These are phyloP conservation scores for Eumaeus atala DNA, from an alignment of 1,140 invertebrate genomes.

Conservation along the genomic window DNA sequence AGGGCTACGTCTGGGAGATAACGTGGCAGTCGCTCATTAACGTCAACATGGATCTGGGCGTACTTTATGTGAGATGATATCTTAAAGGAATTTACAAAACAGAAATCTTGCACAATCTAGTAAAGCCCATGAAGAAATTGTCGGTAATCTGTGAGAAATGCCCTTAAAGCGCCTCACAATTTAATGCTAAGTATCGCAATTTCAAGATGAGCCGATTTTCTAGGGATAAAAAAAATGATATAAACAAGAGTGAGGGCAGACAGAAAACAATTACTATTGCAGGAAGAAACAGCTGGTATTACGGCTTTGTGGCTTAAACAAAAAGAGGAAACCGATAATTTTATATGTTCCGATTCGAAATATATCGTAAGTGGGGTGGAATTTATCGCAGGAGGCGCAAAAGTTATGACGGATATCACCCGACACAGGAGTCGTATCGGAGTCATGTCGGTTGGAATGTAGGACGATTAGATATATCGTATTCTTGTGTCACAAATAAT, in stretches of 20 bases:
- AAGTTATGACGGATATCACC: too few species aligned
- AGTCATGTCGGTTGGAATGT: too few species aligned
- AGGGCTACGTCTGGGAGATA: conserved; percentile 59
- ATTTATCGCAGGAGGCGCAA: too few species aligned
- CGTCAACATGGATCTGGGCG: conserved; percentile 50
- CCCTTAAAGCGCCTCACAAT: conserved; percentile 62
- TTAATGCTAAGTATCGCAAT: conserved; percentile 69
- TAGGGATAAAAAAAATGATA: conserved; percentile 65
- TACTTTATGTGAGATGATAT: conserved; percentile 59
- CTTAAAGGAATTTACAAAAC: conserved; percentile 66
- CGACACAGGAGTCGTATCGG: too few species aligned
- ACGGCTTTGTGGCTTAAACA: conserved; percentile 17
- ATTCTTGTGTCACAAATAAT: too few species aligned
- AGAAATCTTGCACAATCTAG: conserved; percentile 50
- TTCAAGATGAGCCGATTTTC: conserved; percentile 46
- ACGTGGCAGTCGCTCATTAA: conserved; percentile 60
- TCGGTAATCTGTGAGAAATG: conserved; percentile 51
- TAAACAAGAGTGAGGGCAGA: conserved; percentile 30
- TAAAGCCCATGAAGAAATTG: conserved; percentile 50
- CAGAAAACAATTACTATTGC: conserved; percentile 40
- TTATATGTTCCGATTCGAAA: too few species aligned
- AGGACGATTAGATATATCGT: too few species aligned
- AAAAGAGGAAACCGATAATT: too few species aligned
- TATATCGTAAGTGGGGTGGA: too few species aligned
- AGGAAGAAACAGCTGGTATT: conserved; percentile 53